These are phyloP conservation scores for Monoplex corrugatus DNA, from an alignment of 2,888 invertebrate species.

Conservation along the genomic window DNA sequence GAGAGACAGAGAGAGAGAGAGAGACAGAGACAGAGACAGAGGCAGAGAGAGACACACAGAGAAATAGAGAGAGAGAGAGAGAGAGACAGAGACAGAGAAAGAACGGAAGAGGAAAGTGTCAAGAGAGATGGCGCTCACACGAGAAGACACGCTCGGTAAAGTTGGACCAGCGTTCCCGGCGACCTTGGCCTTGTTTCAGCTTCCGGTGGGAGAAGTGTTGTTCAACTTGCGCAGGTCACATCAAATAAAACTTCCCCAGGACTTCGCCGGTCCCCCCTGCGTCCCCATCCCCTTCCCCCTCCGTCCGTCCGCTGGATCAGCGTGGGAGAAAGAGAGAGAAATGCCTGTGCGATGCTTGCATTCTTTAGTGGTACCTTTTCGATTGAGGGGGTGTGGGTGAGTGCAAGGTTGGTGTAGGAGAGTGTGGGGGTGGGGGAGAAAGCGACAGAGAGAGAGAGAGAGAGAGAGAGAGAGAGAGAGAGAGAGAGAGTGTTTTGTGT, in stretches of 20 bases:
- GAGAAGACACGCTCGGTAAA: constrained; percentile 46
- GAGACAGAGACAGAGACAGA: too few relatives aligned
- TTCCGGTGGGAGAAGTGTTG: constrained; percentile 46
- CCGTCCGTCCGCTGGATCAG: constrained; percentile 34
- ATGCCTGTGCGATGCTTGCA: too few relatives aligned
- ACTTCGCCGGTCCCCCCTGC: too few relatives aligned
- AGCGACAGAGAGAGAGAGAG: not conserved
- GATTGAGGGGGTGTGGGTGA: not conserved
- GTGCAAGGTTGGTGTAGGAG: not conserved
- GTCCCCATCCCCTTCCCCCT: too few relatives aligned
- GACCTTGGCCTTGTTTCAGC: constrained; percentile 38
- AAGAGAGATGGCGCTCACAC: constrained; percentile 36
- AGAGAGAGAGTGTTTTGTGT: too few relatives aligned
- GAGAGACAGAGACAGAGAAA: not conserved
- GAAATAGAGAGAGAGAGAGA: not conserved
- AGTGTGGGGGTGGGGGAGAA: not conserved
- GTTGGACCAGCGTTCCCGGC: constrained; percentile 24
- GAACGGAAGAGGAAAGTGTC: constrained; percentile 39
- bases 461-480: not conserved
- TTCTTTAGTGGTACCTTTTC: not conserved
- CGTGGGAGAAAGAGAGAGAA: not conserved
- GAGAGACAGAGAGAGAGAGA: not conserved
- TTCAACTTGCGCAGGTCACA: constrained; percentile 49
- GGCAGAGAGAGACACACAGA: not conserved
- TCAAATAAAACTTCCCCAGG: constrained; percentile 47